phyloP scores from a whole-genome alignment of 1,140 invertebrate genomes.

The Drosophila sproati region DNA sequence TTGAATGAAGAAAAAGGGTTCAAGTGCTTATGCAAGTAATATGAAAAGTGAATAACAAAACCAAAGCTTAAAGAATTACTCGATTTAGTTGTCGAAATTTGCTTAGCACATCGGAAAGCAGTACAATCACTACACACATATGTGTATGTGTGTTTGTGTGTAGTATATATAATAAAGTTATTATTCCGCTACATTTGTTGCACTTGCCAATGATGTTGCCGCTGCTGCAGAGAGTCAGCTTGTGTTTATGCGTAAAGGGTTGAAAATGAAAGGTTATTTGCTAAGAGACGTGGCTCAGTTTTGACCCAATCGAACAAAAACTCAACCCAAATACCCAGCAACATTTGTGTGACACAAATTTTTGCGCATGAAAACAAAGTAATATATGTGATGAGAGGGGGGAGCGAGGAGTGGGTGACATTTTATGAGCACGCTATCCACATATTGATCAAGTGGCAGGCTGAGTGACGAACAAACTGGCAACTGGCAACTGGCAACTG shows the following conservation, averaged over 20 bases:
- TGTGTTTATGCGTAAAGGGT: slow-evolving; percentile 67
- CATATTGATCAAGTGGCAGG: slow-evolving; percentile 82
- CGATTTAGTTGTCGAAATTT: slow-evolving; percentile 6
- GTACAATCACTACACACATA: background rate
- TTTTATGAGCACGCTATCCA: slow-evolving; percentile 80
- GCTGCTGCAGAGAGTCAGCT: slow-evolving; percentile 32
- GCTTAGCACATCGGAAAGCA: slow-evolving; percentile 21
- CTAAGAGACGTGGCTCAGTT: slow-evolving; percentile 50
- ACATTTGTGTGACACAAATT: slow-evolving; percentile 76
- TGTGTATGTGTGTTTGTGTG: background rate
- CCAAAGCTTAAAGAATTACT: background rate
- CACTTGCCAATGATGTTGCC: slow-evolving; percentile 38
- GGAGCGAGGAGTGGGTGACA: slow-evolving; percentile 33
- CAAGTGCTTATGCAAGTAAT: background rate
- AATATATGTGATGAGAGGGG: slow-evolving; percentile 32
- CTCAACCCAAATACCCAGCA: slow-evolving; percentile 26
- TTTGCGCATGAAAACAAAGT: slow-evolving; percentile 71
- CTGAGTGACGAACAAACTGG: slow-evolving; percentile 80
- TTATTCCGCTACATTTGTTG: slow-evolving; percentile 70
- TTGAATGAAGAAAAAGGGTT: background rate
- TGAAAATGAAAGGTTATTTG: slow-evolving; percentile 43
- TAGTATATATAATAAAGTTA: slow-evolving; percentile 61
- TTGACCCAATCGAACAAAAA: slow-evolving; percentile 50
- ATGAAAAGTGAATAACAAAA: background rate
- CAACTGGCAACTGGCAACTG: slow-evolving; percentile 32